Base-by-base conservation (phyloP, 1,140 invertebrate genomes). In the Drosophila lacteicornis region DNA sequence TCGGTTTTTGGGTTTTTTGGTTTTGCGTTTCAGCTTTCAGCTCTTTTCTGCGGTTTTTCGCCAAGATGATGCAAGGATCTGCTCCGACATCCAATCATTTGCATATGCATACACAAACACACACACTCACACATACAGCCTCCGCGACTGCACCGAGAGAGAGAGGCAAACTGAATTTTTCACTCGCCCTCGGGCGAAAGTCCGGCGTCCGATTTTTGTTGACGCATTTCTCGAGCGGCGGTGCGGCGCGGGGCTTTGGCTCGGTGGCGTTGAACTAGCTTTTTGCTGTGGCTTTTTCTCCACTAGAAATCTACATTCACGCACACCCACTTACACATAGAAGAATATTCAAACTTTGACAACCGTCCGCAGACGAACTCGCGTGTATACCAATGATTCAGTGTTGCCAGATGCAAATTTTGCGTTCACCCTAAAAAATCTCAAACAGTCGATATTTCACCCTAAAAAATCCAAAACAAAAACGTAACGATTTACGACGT, bases 291-390 rank as follows among this genome's bases (percentile, higher is more conserved):
- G 55, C 19, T 40, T 70, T 78, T 78, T 79, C 59, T 79, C 60
- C 78, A 79, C 67, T 45, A 79, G 38, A 78, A 70, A 83, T 80
- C 58, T 50, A 82, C 61, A 84, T 69, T 59, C 50, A 82, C 79
- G 62, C 68, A 74, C 63, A 80, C 74, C 80, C 84, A 87, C 84
- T 88, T 88, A 88, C 84, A 88, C 84, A 90, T 90, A 88, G 85
- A 90, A 90, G 73, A 90, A 88, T 88, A 90, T 90, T 84, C 85
- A 90, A 85, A 82, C 80, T 88, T 87, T 79, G 50, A 68, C 75
- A 76, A 86, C 75, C 84, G 83, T 87, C 83, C 84, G 87, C 87
- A 87, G 83, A 87, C 83, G 83, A 86, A 86, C 83, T 87, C 83
- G 83, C 82, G 82, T 81, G 82, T 50, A 50, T 46, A 46, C 42